Conservation (phyloP, 2,888 invertebrate species). For the Isoperla grammatica region DNA sequence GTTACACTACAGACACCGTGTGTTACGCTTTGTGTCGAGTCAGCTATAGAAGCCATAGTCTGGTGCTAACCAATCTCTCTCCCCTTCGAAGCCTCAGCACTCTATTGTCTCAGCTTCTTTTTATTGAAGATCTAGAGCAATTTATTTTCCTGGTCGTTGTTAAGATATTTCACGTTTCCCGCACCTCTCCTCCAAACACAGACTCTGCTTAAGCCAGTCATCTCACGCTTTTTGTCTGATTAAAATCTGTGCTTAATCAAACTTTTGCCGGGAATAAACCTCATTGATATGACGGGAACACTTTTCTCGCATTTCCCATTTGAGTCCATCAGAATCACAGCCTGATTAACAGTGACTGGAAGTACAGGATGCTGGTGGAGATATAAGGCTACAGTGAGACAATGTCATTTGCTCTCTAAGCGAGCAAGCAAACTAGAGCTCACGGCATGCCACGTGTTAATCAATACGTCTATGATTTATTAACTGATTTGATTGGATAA, state of each 20-base stretch:
- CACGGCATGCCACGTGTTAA: too few relatives aligned
- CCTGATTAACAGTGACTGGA: neutral
- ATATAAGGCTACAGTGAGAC: neutral
- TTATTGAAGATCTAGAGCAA: constrained; percentile 22
- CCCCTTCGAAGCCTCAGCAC: neutral
- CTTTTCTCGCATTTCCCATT: neutral
- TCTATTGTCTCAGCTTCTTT: constrained; percentile 10
- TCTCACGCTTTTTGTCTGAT: constrained; percentile 25
- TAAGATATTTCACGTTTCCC: neutral
- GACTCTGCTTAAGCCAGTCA: neutral
- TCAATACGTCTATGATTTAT: too few relatives aligned
- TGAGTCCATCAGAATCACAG: neutral
- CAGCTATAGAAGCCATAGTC: neutral
- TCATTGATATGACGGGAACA: constrained; percentile 24
- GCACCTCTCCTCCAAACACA: neutral
- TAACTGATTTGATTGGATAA: too few relatives aligned
- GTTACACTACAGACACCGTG: too few relatives aligned
- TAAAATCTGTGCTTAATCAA: constrained; percentile 28
- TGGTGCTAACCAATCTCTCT: neutral
- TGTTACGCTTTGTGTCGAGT: too few relatives aligned
- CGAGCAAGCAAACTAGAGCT: too few relatives aligned
- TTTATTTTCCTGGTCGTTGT: constrained; percentile 10
- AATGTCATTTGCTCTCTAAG: too few relatives aligned
- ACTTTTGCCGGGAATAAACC: constrained; percentile 20
- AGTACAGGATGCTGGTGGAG: neutral